Percentiles rank a stretch among this genome's conserved stretches.
Evolutionary conservation across 1,140 invertebrate species (phyloP).

Genomic region (Meloidogyne chitwoodi): DNA sequence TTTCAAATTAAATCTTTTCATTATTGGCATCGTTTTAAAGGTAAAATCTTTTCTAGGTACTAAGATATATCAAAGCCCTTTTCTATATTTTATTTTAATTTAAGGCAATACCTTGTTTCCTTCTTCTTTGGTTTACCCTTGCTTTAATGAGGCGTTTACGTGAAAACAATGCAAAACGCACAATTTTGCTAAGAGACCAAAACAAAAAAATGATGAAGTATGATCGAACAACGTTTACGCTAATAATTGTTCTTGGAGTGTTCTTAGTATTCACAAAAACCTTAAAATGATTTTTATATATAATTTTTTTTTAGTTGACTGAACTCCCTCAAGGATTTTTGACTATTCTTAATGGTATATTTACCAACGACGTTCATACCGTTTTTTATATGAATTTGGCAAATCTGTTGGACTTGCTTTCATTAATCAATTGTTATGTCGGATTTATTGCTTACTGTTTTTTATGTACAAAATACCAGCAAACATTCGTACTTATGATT

Average conservation of each 20-base stretch:
- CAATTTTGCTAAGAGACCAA: constrained; percentile 39
- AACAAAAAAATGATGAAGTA: constrained; percentile 40
- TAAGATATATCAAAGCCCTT: too few relatives aligned
- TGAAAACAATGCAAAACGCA: constrained; percentile 49
- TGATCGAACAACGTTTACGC: constrained; percentile 49
- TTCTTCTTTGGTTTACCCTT: constrained; percentile 49
- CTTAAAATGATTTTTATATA: background rate
- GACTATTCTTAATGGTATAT: constrained; percentile 49
- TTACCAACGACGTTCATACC: constrained; percentile 52
- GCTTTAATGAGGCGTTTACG: constrained; percentile 44
- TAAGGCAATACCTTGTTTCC: constrained; percentile 49
- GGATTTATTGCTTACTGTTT: constrained; percentile 49
- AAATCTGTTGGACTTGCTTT: constrained; percentile 46
- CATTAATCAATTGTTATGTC: constrained; percentile 54
- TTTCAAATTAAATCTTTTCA: constrained; percentile 48
- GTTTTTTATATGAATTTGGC: constrained; percentile 48
- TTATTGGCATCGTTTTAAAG: constrained; percentile 49
- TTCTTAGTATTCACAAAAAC: constrained; percentile 35
- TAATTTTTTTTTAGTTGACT: constrained; percentile 41
- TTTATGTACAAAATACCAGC: constrained; percentile 48
- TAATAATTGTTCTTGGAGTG: constrained; percentile 46
- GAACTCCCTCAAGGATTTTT: constrained; percentile 51
- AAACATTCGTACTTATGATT: constrained; percentile 49
- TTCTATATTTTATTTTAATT: background rate
- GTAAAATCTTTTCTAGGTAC: too few relatives aligned